Evolutionary conservation across 1,140 invertebrate genomes (phyloP).

Genomic region (Drosophila sechellia): DNA sequence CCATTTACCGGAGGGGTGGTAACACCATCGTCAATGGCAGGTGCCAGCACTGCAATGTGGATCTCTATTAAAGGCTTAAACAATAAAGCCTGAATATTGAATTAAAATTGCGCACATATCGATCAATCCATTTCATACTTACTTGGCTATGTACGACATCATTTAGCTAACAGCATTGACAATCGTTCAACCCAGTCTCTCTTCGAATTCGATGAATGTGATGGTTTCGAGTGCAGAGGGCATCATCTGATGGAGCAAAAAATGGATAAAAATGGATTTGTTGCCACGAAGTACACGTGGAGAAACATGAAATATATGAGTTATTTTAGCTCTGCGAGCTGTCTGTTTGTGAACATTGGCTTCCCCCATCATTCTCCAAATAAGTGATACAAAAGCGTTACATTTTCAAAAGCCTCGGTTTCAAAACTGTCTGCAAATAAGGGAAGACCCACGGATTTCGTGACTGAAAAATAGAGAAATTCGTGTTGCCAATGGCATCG

Average conservation of each 20-base stretch:
- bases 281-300: not conserved
- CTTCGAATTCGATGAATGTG: constrained; percentile 19
- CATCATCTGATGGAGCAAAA: constrained; percentile 14
- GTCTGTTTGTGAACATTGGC: constrained; percentile 16
- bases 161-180: constrained; percentile 45
- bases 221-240: constrained; percentile 20
- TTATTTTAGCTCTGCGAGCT: not conserved
- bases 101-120: constrained; percentile 2
- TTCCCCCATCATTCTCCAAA: not conserved
- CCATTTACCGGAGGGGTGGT: constrained; percentile 38
- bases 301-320: not conserved
- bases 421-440: constrained; percentile 4
- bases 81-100: constrained; percentile 24
- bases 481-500: not conserved
- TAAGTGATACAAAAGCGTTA: constrained; percentile 40
- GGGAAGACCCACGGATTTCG: not conserved
- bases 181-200: constrained; percentile 15
- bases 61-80: constrained; percentile 24
- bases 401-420: not conserved
- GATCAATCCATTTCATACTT: constrained; percentile 15
- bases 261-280: not conserved
- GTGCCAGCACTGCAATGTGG: constrained; percentile 62
- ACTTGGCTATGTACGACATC: constrained; percentile 12
- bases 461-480: not conserved
- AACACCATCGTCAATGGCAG: constrained; percentile 61